Conservation (phyloP, 2,888 invertebrate species). For the Venustoraphidia nigricollis region DNA sequence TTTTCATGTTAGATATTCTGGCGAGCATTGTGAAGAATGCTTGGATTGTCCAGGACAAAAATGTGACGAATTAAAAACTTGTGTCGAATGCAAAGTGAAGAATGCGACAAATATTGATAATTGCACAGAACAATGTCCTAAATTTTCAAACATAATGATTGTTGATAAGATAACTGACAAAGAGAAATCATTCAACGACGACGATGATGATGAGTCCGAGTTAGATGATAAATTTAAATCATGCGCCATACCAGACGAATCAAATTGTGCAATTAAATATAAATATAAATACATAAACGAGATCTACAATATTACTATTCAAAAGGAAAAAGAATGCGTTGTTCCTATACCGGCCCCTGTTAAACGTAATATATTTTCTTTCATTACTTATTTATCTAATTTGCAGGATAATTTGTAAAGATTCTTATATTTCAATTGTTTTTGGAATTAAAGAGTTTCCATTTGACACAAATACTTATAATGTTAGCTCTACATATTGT, state of each 20-base stretch:
- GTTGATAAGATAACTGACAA: conserved; percentile 21
- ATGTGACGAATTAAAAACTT: conserved; percentile 4
- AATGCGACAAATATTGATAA: conserved; percentile 18
- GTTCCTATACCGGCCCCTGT: conserved; percentile 23
- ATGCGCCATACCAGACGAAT: conserved; percentile 27
- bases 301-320: conserved; percentile 25
- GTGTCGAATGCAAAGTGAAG: conserved; percentile 51
- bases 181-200: conserved; percentile 16
- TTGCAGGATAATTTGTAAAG: neutral
- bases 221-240: conserved; percentile 14
- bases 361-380: conserved; percentile 16
- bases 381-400: neutral
- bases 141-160: conserved; percentile 18
- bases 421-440: neutral
- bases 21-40: conserved; percentile 39
- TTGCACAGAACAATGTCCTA: conserved; percentile 20
- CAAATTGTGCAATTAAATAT: conserved; percentile 30
- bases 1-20: conserved; percentile 22
- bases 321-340: conserved; percentile 26
- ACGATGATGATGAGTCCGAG: conserved; percentile 17
- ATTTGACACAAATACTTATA: too few species aligned
- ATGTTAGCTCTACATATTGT: too few species aligned
- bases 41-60: conserved; percentile 4
- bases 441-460: neutral
- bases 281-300: conserved; percentile 27